phyloP scores from a whole-genome alignment of 2,113 vertebrate species.

The Cyanoramphus novaezelandiae region DNA sequence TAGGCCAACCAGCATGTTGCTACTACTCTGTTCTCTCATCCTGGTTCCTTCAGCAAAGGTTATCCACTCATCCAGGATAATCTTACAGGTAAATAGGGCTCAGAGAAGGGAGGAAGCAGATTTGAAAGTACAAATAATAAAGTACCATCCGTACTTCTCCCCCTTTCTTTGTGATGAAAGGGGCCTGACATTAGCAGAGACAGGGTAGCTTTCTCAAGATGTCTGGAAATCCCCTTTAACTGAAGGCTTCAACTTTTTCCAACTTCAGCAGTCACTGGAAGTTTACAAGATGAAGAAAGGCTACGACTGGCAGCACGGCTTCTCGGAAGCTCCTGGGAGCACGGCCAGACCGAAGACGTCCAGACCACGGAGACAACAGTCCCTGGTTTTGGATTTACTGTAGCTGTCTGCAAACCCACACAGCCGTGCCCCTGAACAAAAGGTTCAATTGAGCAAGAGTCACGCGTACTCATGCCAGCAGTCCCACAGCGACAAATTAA shows the following conservation, averaged over 20 bases:
- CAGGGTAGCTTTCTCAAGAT: not conserved
- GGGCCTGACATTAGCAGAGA: not conserved
- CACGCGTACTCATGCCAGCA: slow-evolving; percentile 49
- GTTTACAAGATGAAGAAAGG: not conserved
- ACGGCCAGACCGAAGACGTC: not conserved
- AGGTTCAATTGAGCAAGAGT: slow-evolving; percentile 67
- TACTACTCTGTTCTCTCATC: not conserved
- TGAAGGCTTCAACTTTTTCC: not conserved
- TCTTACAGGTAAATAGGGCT: not conserved
- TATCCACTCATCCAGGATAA: not conserved
- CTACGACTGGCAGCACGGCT: slow-evolving; percentile 17
- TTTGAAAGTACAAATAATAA: not conserved
- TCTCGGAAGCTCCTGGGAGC: slow-evolving; percentile 55
- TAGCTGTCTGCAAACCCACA: slow-evolving; percentile 48
- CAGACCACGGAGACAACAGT: slow-evolving; percentile 46
- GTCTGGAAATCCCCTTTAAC: slow-evolving; percentile 21
- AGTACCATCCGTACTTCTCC: not conserved
- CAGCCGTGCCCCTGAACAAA: slow-evolving; percentile 45
- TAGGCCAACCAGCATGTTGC: not conserved
- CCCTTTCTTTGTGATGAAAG: not conserved
- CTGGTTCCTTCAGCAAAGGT: not conserved
- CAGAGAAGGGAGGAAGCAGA: not conserved
- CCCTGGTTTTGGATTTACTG: slow-evolving; percentile 33
- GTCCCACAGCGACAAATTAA: slow-evolving; percentile 52
- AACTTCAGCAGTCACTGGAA: not conserved